These are phyloP conservation scores for Nemurella pictetii DNA, from an alignment of 2,888 invertebrate genomes.

Conservation along the genomic window DNA sequence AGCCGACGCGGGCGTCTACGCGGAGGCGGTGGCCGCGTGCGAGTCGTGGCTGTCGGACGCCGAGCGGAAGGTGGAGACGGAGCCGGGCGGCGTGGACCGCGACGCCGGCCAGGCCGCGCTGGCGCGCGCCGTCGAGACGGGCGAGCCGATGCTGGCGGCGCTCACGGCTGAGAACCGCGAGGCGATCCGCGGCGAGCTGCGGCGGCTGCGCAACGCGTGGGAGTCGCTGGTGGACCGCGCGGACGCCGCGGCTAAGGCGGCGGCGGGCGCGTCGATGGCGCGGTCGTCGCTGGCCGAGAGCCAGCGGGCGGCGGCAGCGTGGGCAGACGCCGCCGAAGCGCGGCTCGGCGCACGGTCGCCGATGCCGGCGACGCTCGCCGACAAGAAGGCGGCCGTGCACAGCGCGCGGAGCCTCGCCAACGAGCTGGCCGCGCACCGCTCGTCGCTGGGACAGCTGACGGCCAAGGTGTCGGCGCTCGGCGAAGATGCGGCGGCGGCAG, in stretches of 20 bases:
- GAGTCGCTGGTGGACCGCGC: slow-evolving; percentile 84
- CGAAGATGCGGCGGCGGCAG: slow-evolving; percentile 65
- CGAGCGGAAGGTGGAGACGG: slow-evolving; percentile 73
- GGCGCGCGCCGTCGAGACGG: slow-evolving; percentile 71
- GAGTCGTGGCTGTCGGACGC: slow-evolving; percentile 79
- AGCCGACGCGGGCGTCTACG: slow-evolving; percentile 70
- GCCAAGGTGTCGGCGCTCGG: slow-evolving; percentile 75
- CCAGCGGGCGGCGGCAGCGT: slow-evolving; percentile 80
- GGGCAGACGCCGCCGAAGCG: slow-evolving; percentile 79
- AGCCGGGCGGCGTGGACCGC: slow-evolving; percentile 55
- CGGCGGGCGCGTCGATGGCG: slow-evolving; percentile 86
- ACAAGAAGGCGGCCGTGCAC: slow-evolving; percentile 87
- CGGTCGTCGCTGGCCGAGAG: slow-evolving; percentile 93
- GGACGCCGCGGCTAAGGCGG: slow-evolving; percentile 80
- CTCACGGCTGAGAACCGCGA: slow-evolving; percentile 88
- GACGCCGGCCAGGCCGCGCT: neutral
- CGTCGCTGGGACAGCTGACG: slow-evolving; percentile 79
- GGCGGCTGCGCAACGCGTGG: slow-evolving; percentile 77
- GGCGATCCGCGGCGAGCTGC: slow-evolving; percentile 76
- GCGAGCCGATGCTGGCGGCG: slow-evolving; percentile 84
- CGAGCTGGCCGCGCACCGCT: slow-evolving; percentile 84
- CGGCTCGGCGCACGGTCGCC: slow-evolving; percentile 72
- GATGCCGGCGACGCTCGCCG: slow-evolving; percentile 72
- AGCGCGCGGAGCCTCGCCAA: slow-evolving; percentile 77
- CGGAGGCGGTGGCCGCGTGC: slow-evolving; percentile 67